Conservation (phyloP, 2,113 vertebrate genomes). For the Laterallus jamaicensis region DNA sequence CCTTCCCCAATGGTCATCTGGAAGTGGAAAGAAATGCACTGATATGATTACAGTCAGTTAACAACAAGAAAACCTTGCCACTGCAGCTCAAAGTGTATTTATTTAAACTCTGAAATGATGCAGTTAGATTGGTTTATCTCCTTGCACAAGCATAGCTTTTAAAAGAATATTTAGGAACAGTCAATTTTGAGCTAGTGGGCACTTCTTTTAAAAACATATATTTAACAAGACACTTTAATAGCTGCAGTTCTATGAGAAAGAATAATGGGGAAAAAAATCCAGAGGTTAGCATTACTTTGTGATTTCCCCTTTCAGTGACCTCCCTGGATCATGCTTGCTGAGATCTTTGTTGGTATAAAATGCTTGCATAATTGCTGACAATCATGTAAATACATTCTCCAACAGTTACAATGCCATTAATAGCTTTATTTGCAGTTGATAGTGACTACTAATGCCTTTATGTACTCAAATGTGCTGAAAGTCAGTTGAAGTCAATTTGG, state of each 20-base stretch:
- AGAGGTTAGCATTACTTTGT: background rate
- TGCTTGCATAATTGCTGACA: background rate
- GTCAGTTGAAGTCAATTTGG: background rate
- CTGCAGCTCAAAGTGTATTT: background rate
- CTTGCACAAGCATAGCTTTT: background rate
- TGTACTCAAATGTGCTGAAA: background rate
- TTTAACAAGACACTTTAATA: constrained; percentile 20
- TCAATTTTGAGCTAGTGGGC: background rate
- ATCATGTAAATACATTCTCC: background rate
- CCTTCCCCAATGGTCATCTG: background rate
- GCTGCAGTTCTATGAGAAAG: background rate
- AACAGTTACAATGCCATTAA: background rate
- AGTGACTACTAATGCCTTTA: background rate
- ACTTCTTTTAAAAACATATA: background rate
- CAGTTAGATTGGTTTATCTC: background rate
- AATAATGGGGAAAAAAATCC: background rate
- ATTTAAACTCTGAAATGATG: background rate
- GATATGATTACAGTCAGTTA: background rate
- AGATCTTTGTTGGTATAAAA: constrained; percentile 1
- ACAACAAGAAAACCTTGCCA: background rate
- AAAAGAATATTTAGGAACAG: background rate
- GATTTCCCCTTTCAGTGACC: background rate
- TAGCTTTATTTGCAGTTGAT: constrained; percentile 13
- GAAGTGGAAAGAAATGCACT: background rate
- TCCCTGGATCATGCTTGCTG: background rate